These are phyloP conservation scores for Irena cyanogastra DNA, from an alignment of 2,113 vertebrate species.

Conservation along the genomic window DNA sequence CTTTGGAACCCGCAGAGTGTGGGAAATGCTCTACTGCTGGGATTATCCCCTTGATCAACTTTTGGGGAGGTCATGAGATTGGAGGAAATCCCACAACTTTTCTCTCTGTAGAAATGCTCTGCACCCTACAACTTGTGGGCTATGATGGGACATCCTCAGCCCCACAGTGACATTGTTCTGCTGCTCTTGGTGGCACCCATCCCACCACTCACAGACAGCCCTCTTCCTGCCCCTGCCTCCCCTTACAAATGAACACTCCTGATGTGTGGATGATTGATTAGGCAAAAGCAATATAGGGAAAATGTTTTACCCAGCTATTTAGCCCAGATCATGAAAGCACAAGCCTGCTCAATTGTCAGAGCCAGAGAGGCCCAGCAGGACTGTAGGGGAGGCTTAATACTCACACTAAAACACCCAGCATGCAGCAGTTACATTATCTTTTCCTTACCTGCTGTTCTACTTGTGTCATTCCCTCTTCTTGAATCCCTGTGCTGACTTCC, in stretches of 20 bases:
- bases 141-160: background rate
- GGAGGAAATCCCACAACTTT: background rate
- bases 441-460: conserved; percentile 47
- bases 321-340: background rate
- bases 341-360: conserved; percentile 29
- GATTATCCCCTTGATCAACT: background rate
- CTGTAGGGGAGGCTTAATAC: conserved; percentile 10
- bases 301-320: background rate
- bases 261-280: background rate
- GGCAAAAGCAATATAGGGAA: background rate
- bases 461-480: conserved; percentile 38
- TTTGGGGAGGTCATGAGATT: background rate
- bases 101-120: background rate
- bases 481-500: background rate
- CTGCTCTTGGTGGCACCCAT: background rate
- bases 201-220: background rate
- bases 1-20: background rate
- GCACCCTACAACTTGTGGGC: background rate
- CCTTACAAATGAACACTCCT: background rate
- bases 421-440: conserved; percentile 38
- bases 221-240: background rate
- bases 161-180: background rate
- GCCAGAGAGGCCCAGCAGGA: background rate
- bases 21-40: background rate
- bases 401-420: background rate